Evolutionary conservation across 2,113 vertebrate genomes (phyloP).

Genomic region (Bucco capensis): DNA sequence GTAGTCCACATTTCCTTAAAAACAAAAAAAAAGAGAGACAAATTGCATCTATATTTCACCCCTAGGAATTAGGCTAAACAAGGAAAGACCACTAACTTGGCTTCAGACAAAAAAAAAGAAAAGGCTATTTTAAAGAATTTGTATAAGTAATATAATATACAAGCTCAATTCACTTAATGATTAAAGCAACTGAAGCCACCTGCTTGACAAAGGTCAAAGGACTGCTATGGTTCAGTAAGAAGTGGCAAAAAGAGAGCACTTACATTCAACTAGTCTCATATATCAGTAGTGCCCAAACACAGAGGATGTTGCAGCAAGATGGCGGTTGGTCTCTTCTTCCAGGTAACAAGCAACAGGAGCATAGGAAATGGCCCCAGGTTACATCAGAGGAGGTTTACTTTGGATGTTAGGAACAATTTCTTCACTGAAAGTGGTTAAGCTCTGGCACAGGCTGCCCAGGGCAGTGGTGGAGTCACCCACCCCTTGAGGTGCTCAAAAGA

Average conservation of each 20-base stretch:
- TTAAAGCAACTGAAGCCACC: neutral
- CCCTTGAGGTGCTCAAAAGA: too few relatives aligned
- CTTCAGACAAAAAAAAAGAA: neutral
- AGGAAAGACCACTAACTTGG: neutral
- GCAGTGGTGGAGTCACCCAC: too few relatives aligned
- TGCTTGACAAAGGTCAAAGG: neutral
- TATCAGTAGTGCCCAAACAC: neutral
- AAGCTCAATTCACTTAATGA: neutral
- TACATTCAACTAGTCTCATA: neutral
- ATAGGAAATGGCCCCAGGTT: too few relatives aligned
- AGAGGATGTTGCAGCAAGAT: too few relatives aligned
- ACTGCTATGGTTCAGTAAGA: neutral
- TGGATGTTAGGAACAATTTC: too few relatives aligned
- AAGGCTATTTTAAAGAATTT: neutral
- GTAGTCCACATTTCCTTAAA: neutral
- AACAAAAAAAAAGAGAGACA: neutral
- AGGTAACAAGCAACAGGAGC: too few relatives aligned
- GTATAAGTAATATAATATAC: neutral
- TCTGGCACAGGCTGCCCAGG: too few relatives aligned
- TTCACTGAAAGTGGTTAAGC: too few relatives aligned
- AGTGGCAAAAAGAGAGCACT: neutral
- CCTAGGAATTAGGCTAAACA: neutral
- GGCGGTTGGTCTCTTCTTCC: too few relatives aligned
- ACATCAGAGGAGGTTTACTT: too few relatives aligned
- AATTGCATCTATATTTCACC: neutral